phyloP scores from a whole-genome alignment of 2,113 vertebrate species.

The Chinchilla lanigera region DNA sequence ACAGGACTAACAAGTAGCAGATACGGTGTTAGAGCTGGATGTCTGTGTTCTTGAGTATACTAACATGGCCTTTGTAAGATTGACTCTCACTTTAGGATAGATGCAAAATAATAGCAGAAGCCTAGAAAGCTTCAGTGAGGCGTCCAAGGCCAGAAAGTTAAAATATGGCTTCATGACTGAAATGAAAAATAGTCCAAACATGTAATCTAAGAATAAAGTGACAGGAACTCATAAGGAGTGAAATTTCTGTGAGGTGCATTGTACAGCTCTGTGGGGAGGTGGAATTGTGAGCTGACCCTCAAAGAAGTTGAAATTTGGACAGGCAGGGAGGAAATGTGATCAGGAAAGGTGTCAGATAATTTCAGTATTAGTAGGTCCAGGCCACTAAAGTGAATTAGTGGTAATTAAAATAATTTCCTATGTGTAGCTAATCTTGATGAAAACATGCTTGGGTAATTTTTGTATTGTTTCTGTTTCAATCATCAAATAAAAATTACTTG shows the following conservation, averaged over 20 bases:
- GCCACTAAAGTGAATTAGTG: not conserved
- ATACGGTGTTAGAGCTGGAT: too few relatives aligned
- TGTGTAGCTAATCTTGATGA: not conserved
- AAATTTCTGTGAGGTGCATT: not conserved
- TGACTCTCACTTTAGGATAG: not conserved
- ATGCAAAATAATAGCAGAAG: not conserved
- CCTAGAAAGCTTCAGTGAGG: not conserved
- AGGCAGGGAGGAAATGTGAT: not conserved
- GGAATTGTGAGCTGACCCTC: not conserved
- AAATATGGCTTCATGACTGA: not conserved
- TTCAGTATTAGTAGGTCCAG: not conserved
- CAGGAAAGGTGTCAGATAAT: not conserved
- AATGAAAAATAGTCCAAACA: not conserved
- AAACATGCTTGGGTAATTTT: not conserved
- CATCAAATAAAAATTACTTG: not conserved
- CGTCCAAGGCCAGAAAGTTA: not conserved
- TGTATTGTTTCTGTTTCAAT: not conserved
- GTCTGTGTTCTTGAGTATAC: not conserved
- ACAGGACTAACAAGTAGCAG: not conserved
- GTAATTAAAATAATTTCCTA: not conserved
- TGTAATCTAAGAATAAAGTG: not conserved
- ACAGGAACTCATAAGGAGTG: not conserved
- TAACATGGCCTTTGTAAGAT: not conserved
- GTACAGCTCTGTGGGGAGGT: accelerated
- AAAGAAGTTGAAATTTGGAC: not conserved